A percentile compares a stretch with the other conserved stretches of the same genome.
Conservation (phyloP, 2,888 invertebrate species). For the Zhengitettix transpicula region DNA sequence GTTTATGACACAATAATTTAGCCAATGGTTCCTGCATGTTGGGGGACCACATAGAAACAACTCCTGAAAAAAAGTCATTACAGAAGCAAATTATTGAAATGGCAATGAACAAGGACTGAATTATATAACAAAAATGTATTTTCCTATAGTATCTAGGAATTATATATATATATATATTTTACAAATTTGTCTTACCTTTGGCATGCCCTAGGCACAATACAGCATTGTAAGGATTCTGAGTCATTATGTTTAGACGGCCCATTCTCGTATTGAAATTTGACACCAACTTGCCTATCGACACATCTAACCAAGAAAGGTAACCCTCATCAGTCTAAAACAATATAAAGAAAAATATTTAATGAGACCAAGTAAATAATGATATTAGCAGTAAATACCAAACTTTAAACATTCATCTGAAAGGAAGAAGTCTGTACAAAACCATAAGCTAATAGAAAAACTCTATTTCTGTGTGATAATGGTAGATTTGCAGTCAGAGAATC, state of each 20-base stretch:
- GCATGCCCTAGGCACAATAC: conserved; percentile 78
- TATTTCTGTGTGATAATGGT: too few relatives aligned
- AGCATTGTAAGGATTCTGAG: conserved; percentile 90
- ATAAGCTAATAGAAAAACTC: too few relatives aligned
- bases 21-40: conserved; percentile 69
- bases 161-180: too few relatives aligned
- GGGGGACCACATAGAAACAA: conserved; percentile 93
- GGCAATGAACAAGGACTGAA: background rate
- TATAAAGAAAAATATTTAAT: background rate
- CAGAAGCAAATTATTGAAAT: background rate
- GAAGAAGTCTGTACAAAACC: too few relatives aligned
- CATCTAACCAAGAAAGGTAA: conserved; percentile 80
- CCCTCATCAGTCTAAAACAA: conserved; percentile 49
- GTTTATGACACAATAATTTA: conserved; percentile 79
- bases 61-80: conserved; percentile 33
- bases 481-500: too few relatives aligned
- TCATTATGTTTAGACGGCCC: conserved; percentile 66
- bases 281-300: conserved; percentile 82
- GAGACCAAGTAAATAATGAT: background rate
- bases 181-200: conserved; percentile 39
- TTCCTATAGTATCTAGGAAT: background rate
- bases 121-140: background rate
- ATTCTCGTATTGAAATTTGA: conserved; percentile 57
- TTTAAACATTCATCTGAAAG: too few relatives aligned
- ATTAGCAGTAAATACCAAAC: too few relatives aligned